Evolutionary conservation across 2,888 invertebrate genomes (phyloP), one percentile per base, ranked within the genome.

Genomic region (Protophormia terraenovae): DNA sequence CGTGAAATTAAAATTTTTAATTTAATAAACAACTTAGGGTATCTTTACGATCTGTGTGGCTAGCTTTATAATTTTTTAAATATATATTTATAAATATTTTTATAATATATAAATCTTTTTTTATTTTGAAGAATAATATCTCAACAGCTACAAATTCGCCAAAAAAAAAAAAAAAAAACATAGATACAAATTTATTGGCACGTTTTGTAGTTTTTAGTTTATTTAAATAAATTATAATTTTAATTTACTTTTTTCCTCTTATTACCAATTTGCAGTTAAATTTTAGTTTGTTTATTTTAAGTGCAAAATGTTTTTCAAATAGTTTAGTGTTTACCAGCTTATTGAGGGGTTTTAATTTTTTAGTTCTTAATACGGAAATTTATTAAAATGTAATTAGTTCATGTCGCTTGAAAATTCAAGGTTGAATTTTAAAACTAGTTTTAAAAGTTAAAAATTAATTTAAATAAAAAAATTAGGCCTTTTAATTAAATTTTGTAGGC

Each of bases 151-250:
- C 2, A 16, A 27, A 38, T 38, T 24, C 3, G 27, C 38, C 4
- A 53, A 69, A 69, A n/a, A n/a, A n/a, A n/a, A n/a, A n/a, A n/a
- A n/a, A n/a, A n/a, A n/a, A n/a, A 50, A 32, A 3, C 14, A 71
- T 12, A 12, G 7, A 55, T 27, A 27, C 41, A 29, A n/a, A 58
- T 38, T 58, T 55, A 41, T 58, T 71, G 55, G 38, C 71, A 71
- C 41, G 55, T 71, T 41, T 41, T 71, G 27, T 58, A 35, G 12
- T n/a, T 41, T 58, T 50, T 16, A 19, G 47, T 29, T 16, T 29
- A n/a, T 32, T 53, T 24, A 69, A 69, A 69, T 24, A 35, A 53
- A 69, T 53, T 35, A 22, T 69, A 8, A 19, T 50, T 24, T 6
- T 47, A 22, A 6, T 10, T n/a, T 35, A 22, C 24, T 29, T n/a